These are phyloP conservation scores for Chaetogeoica ovagalla DNA, from an alignment of 2,888 invertebrate species.

Conservation along the genomic window DNA sequence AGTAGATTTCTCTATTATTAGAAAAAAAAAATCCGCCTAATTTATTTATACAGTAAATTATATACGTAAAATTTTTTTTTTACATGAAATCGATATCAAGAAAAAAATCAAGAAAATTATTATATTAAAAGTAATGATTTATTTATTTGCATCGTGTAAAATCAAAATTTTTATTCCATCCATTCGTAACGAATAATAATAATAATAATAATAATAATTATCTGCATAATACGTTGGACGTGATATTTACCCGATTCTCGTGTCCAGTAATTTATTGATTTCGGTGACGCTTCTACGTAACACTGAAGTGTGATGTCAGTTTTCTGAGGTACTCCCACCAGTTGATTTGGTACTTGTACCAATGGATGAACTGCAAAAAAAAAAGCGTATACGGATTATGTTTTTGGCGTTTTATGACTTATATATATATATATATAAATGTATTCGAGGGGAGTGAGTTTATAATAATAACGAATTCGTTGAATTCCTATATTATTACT, in stretches of 20 bases:
- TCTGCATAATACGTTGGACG: too few species aligned
- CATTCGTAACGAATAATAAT: neutral
- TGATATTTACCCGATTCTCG: constrained; percentile 76
- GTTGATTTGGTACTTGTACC: constrained; percentile 90
- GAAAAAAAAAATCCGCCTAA: too few species aligned
- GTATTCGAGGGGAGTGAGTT: constrained; percentile 11
- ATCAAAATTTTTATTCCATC: neutral
- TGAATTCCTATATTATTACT: constrained; percentile 13
- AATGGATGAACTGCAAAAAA: constrained; percentile 54
- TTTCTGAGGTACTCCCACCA: constrained; percentile 84
- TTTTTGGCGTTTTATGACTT: constrained; percentile 15
- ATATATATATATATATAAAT: neutral
- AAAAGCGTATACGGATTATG: neutral
- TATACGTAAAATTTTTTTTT: too few species aligned
- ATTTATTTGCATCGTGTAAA: neutral
- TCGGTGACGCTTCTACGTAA: constrained; percentile 88
- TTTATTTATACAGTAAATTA: too few species aligned
- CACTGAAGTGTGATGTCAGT: constrained; percentile 83
- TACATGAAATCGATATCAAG: too few species aligned
- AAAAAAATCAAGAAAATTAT: too few species aligned
- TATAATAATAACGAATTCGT: constrained; percentile 36
- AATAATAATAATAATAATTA: neutral
- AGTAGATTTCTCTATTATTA: too few species aligned
- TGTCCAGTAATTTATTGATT: constrained; percentile 93
- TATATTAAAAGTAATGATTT: too few species aligned